Conservation (phyloP, 2,797 vertebrate species). For the Poecilia velifera region DNA sequence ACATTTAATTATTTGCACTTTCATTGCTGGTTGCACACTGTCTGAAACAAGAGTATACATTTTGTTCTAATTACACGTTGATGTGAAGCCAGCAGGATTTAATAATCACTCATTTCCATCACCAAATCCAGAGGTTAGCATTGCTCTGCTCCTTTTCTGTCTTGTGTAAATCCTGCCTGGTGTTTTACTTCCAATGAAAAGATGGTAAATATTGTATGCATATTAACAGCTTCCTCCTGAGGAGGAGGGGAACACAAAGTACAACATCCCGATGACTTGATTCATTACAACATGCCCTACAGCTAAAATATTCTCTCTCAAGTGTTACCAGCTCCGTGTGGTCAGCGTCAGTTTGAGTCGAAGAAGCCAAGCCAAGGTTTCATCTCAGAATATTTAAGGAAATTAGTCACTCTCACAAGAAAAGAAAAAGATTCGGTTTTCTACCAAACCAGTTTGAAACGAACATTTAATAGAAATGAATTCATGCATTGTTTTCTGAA, state of each 20-base stretch:
- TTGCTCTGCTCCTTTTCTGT: slow-evolving; percentile 16
- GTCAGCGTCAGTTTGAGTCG: slow-evolving; percentile 5
- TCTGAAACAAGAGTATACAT: slow-evolving; percentile 8
- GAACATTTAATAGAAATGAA: neutral
- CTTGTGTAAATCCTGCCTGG: slow-evolving; percentile 6
- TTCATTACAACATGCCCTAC: slow-evolving; percentile 44
- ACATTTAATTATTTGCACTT: neutral
- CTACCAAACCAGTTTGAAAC: neutral
- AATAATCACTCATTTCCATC: slow-evolving; percentile 10
- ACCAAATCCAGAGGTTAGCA: slow-evolving; percentile 14
- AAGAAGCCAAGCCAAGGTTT: slow-evolving; percentile 15
- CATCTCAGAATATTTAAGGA: slow-evolving; percentile 7
- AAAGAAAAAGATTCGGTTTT: neutral
- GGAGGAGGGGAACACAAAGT: slow-evolving; percentile 14
- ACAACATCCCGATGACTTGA: slow-evolving; percentile 32
- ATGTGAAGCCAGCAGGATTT: slow-evolving; percentile 15
- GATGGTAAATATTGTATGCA: slow-evolving; percentile 23
- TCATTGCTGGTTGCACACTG: slow-evolving; percentile 11
- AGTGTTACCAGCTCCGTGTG: slow-evolving; percentile 25
- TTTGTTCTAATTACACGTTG: slow-evolving; percentile 9
- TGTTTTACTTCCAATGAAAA: slow-evolving; percentile 23
- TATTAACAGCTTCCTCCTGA: slow-evolving; percentile 22
- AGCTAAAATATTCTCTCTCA: slow-evolving; percentile 27
- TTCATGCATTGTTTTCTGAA: neutral
- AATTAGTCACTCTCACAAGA: neutral